Percentiles rank a stretch among this genome's conserved stretches.
phyloP scores from a whole-genome alignment of 2,888 invertebrate genomes.

The Netelia virgata region DNA sequence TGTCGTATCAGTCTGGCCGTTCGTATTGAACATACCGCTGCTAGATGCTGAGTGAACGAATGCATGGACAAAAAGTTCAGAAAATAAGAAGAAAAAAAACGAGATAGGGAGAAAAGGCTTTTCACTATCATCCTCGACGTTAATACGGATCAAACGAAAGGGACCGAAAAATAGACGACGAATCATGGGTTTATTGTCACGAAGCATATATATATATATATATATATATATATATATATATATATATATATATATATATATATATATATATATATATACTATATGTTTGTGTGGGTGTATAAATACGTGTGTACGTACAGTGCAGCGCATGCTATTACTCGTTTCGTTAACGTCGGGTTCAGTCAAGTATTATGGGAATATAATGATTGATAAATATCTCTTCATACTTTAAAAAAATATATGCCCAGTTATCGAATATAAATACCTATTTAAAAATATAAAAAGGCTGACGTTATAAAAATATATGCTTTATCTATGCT shows the following conservation, averaged over 20 bases:
- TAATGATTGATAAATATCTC: constrained; percentile 23
- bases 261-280: too few relatives aligned
- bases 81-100: constrained; percentile 45
- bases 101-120: constrained; percentile 66
- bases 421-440: too few relatives aligned
- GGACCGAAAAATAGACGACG: constrained; percentile 79
- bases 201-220: not conserved
- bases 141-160: constrained; percentile 80
- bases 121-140: constrained; percentile 71
- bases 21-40: constrained; percentile 48
- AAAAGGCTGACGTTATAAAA: too few relatives aligned
- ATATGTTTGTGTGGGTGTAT: not conserved
- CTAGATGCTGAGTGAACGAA: constrained; percentile 50
- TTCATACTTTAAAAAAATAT: constrained; percentile 15
- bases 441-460: too few relatives aligned
- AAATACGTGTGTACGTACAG: not conserved
- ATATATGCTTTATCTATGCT: too few relatives aligned
- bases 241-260: not conserved
- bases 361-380: constrained; percentile 54
- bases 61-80: constrained; percentile 53
- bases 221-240: not conserved
- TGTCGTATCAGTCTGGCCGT: constrained; percentile 38
- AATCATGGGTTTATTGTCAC: constrained; percentile 51
- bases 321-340: constrained; percentile 55
- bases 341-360: constrained; percentile 63